Evolutionary conservation across 2,113 vertebrate genomes (phyloP).

Genomic region (Misgurnus anguillicaudatus): DNA sequence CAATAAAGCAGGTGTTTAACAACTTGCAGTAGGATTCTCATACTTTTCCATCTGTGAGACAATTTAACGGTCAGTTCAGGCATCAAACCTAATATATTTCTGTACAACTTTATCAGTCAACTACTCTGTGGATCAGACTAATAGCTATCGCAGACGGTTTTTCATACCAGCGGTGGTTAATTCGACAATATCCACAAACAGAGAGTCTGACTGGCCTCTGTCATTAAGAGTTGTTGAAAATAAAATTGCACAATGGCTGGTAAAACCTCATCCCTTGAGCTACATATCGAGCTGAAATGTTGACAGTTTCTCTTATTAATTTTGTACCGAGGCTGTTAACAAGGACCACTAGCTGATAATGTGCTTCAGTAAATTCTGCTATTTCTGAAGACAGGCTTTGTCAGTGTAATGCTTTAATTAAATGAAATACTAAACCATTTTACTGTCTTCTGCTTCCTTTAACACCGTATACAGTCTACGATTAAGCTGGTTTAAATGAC

Average conservation of each 20-base stretch:
- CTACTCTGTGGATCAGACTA: not conserved
- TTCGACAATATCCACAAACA: not conserved
- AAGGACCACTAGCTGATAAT: constrained; percentile 35
- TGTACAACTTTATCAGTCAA: not conserved
- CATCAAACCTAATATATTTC: not conserved
- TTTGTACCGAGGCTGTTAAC: constrained; percentile 26
- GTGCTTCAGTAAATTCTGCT: constrained; percentile 7
- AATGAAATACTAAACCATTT: constrained; percentile 46
- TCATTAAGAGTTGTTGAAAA: constrained; percentile 7
- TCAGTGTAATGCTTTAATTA: constrained; percentile 53
- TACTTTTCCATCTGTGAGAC: constrained; percentile 9
- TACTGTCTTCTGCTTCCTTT: constrained; percentile 20
- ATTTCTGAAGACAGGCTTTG: constrained; percentile 39
- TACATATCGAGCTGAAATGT: constrained; percentile 25
- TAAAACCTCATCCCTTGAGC: constrained; percentile 19
- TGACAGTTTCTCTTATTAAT: constrained; percentile 46
- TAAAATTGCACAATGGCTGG: constrained; percentile 17
- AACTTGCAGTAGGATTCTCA: constrained; percentile 16
- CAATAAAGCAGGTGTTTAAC: constrained; percentile 27
- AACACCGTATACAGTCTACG: constrained; percentile 19
- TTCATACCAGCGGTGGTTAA: not conserved
- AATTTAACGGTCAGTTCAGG: constrained; percentile 20
- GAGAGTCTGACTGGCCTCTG: not conserved
- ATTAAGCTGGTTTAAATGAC: constrained; percentile 43
- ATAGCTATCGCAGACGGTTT: not conserved